These are phyloP conservation scores for Chelonoidis abingdonii DNA, from an alignment of 2,113 vertebrate genomes.

Conservation along the genomic window DNA sequence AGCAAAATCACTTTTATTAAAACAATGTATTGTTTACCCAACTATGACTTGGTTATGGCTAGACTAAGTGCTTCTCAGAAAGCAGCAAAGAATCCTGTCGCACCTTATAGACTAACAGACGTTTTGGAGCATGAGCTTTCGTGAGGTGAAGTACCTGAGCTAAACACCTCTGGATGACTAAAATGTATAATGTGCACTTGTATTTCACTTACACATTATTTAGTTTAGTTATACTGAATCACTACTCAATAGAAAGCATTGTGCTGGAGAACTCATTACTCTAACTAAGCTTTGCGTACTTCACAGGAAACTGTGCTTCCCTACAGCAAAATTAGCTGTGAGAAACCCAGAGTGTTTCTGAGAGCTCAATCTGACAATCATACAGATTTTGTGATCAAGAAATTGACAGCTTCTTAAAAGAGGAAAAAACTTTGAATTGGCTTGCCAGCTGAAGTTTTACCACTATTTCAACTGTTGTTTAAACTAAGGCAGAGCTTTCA, in stretches of 20 bases:
- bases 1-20: background rate
- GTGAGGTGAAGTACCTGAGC: background rate
- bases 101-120: no score
- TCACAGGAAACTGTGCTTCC: background rate
- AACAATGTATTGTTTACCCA: background rate
- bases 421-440: background rate
- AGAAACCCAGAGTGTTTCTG: background rate
- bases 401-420: background rate
- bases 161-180: background rate
- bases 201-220: background rate
- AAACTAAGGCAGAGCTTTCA: background rate
- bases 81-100: background rate
- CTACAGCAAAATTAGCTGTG: background rate
- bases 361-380: background rate
- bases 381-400: background rate
- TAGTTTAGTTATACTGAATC: background rate
- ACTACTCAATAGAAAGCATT: background rate
- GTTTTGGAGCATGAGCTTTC: no score
- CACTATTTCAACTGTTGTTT: background rate
- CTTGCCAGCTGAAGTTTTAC: background rate
- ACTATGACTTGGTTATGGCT: background rate
- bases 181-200: accelerated
- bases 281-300: background rate
- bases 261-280: background rate
- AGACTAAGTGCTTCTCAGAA: background rate